phyloP scores from a whole-genome alignment of 2,888 invertebrate genomes.

The Pherbina coryleti region DNA sequence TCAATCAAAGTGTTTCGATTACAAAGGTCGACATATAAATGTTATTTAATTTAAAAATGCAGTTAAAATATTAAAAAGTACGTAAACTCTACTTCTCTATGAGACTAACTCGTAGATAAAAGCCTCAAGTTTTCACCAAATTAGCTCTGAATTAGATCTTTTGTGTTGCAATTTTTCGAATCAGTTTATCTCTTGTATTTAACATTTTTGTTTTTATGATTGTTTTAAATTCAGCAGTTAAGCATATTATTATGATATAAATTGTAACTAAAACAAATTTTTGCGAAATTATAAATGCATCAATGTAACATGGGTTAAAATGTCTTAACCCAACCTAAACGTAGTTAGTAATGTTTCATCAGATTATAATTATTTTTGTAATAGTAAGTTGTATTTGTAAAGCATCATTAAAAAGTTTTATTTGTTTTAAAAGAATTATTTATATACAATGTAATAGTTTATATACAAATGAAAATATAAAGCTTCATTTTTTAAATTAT shows the following conservation, averaged over 20 bases:
- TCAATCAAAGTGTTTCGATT: not conserved
- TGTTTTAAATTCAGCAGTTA: conserved; percentile 9
- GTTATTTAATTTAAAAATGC: not conserved
- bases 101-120: not conserved
- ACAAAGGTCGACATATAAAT: not conserved
- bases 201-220: conserved; percentile 7
- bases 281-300: conserved; percentile 18
- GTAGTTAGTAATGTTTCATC: conserved; percentile 26
- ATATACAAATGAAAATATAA: conserved; percentile 30
- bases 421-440: conserved; percentile 44
- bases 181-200: conserved; percentile 16
- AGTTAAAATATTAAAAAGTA: not conserved
- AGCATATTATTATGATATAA: conserved; percentile 33
- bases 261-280: conserved; percentile 28
- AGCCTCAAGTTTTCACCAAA: conserved; percentile 6
- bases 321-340: conserved; percentile 12
- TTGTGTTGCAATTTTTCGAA: not conserved
- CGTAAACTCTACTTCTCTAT: not conserved
- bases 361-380: conserved; percentile 23
- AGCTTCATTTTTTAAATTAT: conserved; percentile 14
- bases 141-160: not conserved
- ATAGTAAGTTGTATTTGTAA: conserved; percentile 34
- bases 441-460: conserved; percentile 43
- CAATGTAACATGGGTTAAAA: conserved; percentile 9
- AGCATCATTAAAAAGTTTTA: conserved; percentile 35